Conservation (phyloP, 2,113 vertebrate genomes). For the Diglossa brunneiventris region DNA sequence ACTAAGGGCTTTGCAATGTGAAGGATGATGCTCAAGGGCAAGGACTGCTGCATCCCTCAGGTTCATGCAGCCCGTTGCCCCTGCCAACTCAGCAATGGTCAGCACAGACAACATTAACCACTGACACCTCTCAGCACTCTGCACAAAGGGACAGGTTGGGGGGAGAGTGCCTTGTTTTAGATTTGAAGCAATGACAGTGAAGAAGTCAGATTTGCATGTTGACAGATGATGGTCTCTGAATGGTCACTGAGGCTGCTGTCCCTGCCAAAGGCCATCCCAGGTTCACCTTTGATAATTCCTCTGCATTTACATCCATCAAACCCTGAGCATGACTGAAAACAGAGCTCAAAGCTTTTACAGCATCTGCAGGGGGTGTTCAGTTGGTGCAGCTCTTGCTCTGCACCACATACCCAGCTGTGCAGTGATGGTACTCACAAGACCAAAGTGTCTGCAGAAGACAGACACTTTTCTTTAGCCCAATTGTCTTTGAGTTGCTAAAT, state of each 20-base stretch:
- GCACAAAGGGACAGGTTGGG: background rate
- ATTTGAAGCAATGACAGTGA: background rate
- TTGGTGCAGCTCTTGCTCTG: fast-evolving
- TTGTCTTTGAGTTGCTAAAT: background rate
- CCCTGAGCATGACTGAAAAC: background rate
- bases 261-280: background rate
- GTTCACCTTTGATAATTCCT: background rate
- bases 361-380: background rate
- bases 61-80: background rate
- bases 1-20: background rate
- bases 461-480: background rate
- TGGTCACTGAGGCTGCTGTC: background rate
- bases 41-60: background rate
- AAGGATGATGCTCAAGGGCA: background rate
- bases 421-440: background rate
- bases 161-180: fast-evolving
- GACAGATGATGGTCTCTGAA: background rate
- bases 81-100: background rate
- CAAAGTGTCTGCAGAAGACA: background rate
- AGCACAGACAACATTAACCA: background rate
- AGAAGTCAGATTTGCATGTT: background rate
- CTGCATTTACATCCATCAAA: background rate
- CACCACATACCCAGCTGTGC: fast-evolving
- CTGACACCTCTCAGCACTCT: background rate
- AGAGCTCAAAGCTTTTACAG: background rate